Conservation (phyloP, 1,140 invertebrate genomes). For the Calliopsis andreniformis region DNA sequence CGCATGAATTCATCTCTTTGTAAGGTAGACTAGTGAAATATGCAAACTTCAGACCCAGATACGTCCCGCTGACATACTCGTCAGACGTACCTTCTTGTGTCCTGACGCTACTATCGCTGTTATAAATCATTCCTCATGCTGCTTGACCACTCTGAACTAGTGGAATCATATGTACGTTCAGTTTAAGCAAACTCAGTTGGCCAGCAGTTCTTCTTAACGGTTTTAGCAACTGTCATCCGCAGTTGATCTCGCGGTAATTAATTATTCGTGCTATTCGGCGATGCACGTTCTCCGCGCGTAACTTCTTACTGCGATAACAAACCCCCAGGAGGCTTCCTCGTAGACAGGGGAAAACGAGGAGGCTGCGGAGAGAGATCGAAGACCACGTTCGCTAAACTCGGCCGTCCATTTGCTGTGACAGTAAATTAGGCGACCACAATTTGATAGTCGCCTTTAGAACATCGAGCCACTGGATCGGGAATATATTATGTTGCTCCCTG, state of each 20-base stretch:
- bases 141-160: too few species aligned
- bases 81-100: too few species aligned
- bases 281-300: background rate
- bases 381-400: conserved; percentile 24
- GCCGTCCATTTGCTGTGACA: conserved; percentile 34
- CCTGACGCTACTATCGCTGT: background rate
- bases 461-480: conserved; percentile 30
- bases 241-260: background rate
- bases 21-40: too few species aligned
- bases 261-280: background rate
- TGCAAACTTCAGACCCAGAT: too few species aligned
- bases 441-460: conserved; percentile 48
- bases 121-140: conserved; percentile 17
- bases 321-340: background rate
- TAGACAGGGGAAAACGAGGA: background rate
- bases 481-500: conserved; percentile 41
- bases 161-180: too few species aligned
- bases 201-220: too few species aligned
- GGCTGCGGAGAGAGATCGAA: background rate
- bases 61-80: too few species aligned
- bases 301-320: background rate
- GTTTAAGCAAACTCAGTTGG: too few species aligned
- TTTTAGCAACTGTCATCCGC: background rate
- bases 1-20: too few species aligned
- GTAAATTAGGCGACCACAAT: conserved; percentile 49